These are phyloP conservation scores for Podocnemis expansa DNA, from an alignment of 2,113 vertebrate genomes.

Conservation along the genomic window DNA sequence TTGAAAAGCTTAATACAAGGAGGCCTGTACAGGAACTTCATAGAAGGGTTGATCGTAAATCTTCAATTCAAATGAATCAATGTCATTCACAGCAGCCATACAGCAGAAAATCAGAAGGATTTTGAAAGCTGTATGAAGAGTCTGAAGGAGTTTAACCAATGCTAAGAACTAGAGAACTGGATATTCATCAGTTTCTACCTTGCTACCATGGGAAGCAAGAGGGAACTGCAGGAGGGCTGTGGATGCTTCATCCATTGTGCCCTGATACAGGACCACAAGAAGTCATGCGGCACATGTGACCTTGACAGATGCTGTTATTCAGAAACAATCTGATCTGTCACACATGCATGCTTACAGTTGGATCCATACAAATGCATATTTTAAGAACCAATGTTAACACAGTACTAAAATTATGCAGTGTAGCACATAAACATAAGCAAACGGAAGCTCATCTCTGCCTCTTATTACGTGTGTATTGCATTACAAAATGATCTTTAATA, in stretches of 20 bases:
- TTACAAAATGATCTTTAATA: neutral
- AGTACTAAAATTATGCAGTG: neutral
- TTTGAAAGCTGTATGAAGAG: neutral
- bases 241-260: neutral
- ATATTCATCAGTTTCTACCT: neutral
- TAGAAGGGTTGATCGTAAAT: neutral
- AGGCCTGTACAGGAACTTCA: neutral
- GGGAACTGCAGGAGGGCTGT: neutral
- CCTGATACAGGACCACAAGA: neutral
- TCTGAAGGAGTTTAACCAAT: neutral
- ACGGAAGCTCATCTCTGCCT: neutral
- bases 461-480: neutral
- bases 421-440: neutral
- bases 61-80: neutral
- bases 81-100: neutral
- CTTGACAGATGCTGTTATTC: neutral
- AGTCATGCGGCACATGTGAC: neutral
- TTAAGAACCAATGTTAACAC: neutral
- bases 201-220: neutral
- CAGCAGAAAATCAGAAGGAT: too few species aligned
- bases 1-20: neutral
- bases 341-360: neutral
- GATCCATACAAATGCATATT: neutral
- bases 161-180: neutral
- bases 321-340: neutral